Percentiles rank a stretch among this genome's conserved stretches.
Evolutionary conservation across 2,113 vertebrate species (phyloP).

Genomic region (Motacilla alba): DNA sequence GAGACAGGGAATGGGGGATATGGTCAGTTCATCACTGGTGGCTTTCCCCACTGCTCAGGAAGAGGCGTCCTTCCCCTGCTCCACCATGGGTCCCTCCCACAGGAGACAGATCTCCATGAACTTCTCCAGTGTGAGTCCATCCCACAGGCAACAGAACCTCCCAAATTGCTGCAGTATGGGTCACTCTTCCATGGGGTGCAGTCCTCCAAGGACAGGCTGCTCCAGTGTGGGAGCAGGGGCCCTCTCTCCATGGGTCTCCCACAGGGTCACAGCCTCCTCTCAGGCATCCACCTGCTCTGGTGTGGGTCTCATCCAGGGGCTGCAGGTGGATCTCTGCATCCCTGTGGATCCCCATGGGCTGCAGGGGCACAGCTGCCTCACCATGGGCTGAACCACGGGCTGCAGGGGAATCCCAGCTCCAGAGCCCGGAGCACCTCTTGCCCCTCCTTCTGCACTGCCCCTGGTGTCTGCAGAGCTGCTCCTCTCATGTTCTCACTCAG

Average conservation of each 20-base stretch:
- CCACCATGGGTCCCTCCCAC: background rate
- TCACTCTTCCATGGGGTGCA: background rate
- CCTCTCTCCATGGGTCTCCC: accelerated
- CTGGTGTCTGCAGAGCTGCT: background rate
- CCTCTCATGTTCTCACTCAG: accelerated
- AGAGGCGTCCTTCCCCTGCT: background rate
- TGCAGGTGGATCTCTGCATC: background rate
- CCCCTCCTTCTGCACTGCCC: background rate
- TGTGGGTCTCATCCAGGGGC: background rate
- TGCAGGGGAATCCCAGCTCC: background rate
- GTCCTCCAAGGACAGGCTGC: background rate
- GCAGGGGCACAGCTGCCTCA: background rate
- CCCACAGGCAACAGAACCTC: background rate
- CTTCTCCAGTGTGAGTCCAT: background rate
- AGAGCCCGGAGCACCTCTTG: background rate
- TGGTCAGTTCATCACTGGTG: background rate
- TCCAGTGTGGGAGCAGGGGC: accelerated
- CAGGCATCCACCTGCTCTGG: background rate
- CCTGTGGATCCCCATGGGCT: background rate
- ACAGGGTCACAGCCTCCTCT: background rate
- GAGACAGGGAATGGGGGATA: too few relatives aligned
- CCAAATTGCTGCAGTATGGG: accelerated
- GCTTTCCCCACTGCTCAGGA: background rate
- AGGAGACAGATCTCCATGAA: accelerated
- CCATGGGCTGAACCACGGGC: background rate